Percentiles rank a stretch among this genome's conserved stretches.
Conservation (phyloP, 2,113 vertebrate species). For the Picathartes gymnocephalus region DNA sequence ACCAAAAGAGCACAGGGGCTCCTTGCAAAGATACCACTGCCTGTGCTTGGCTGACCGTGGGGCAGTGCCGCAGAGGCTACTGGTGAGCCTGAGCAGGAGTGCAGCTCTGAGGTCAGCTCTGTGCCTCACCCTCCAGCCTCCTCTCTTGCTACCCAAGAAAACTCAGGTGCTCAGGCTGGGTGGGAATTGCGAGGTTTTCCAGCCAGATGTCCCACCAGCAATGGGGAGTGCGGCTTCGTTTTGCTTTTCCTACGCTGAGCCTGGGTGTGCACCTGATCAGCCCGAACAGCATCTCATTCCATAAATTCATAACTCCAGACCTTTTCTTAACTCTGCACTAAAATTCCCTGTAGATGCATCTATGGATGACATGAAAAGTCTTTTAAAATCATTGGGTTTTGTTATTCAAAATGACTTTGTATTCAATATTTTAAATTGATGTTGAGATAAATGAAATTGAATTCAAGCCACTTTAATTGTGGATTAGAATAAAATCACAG, state of each 20-base stretch:
- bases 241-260: not conserved
- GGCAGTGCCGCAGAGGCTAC: not conserved
- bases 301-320: not conserved
- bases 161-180: not conserved
- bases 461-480: not conserved
- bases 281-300: not conserved
- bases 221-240: accelerated
- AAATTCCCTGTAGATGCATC: not conserved
- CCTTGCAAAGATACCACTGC: not conserved
- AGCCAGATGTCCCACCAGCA: not conserved
- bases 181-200: not conserved
- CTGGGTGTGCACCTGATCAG: not conserved
- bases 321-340: not conserved
- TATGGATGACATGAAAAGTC: not conserved
- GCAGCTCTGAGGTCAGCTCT: not conserved
- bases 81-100: not conserved
- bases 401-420: not conserved
- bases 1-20: not conserved
- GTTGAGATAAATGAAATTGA: not conserved
- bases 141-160: not conserved
- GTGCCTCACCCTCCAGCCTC: not conserved
- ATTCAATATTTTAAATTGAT: not conserved
- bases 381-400: not conserved
- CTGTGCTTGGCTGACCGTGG: not conserved
- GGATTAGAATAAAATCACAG: not conserved